Base-by-base conservation (phyloP, 1,140 invertebrate species). In the Ectropis grisescens region DNA sequence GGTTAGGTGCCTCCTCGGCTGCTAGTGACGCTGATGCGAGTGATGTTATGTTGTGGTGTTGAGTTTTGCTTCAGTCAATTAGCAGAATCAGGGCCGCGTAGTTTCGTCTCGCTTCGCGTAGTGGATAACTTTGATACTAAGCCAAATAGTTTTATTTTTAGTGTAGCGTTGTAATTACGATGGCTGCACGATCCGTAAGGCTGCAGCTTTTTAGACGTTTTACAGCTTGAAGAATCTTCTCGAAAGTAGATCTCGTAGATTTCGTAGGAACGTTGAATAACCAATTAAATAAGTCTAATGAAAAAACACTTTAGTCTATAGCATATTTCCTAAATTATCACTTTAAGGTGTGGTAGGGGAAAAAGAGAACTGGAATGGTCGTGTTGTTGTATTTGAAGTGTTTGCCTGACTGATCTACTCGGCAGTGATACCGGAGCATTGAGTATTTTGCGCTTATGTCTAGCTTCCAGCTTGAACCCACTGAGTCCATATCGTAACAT, bases 161-260 rank as follows among this genome's bases (percentile, higher is more conserved):
- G 50, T 57, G 58, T 57, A 59, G 55, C 57, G 29, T 42, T 53
- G 40, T 47, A 44, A 29, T 19, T 13, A 33, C 27, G 38, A 41
- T 33, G 49, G 56, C 56, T 49, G 56, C 54, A 51, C 47, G 32
- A 41, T 35, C 52, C 47, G 50, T 48, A 42, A 53, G 67, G 67
- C 67, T 71, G 60, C 71, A 66, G 68, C 71, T 71, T 69, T 39
- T 46, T 57, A 51, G 45, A 44, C 39, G 34, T 52, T 41, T 41
- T 47, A 33, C 29, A 32, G 35, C 37, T 41, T 28, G 15, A 13
- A 28, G 3, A n/a, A 33, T 27, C 24, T 31, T 37, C 37, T 36
- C 26, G 32, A 41, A 47, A 30, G 37, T 55, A 57, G 42, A 48
- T 53, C 45, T 47, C 33, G 47, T 67, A 66, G 56, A 48, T 66